Conservation (phyloP, 2,888 invertebrate species). For the Lutraria lutraria region DNA sequence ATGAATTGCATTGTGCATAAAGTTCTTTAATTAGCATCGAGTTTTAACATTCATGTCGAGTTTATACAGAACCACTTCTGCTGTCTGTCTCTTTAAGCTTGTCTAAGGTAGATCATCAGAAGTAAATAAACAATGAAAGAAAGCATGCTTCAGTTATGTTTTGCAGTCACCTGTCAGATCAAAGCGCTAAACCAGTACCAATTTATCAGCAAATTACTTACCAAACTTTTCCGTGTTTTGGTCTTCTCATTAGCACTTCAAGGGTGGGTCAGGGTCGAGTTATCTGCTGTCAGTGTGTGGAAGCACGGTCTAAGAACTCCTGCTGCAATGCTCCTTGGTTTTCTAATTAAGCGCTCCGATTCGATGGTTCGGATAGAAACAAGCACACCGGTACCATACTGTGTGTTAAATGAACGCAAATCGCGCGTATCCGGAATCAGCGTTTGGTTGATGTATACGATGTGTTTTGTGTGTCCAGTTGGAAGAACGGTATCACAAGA, state of each 20-base stretch:
- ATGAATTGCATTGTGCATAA: background rate
- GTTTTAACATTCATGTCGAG: no score
- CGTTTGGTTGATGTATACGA: slow-evolving; percentile 7
- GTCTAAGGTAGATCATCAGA: background rate
- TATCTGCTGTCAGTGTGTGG: slow-evolving; percentile 38
- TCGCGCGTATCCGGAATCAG: slow-evolving; percentile 28
- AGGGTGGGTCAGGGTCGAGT: slow-evolving; percentile 23
- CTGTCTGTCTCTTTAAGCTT: background rate
- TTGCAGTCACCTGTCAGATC: slow-evolving; percentile 35
- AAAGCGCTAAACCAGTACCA: slow-evolving; percentile 18
- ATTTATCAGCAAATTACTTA: slow-evolving; percentile 20
- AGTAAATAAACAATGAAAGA: background rate
- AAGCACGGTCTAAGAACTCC: slow-evolving; percentile 25
- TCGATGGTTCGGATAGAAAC: slow-evolving; percentile 7
- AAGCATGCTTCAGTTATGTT: slow-evolving; percentile 7
- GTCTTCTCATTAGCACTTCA: slow-evolving; percentile 29
- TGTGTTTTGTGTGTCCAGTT: slow-evolving; percentile 7
- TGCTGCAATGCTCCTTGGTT: background rate
- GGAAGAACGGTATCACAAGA: background rate
- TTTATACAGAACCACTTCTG: no score
- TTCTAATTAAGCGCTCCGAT: slow-evolving; percentile 10
- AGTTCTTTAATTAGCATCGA: background rate
- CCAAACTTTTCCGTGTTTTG: slow-evolving; percentile 5
- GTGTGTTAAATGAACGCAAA: slow-evolving; percentile 30
- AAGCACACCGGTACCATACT: slow-evolving; percentile 31